phyloP scores from a whole-genome alignment of 2,888 invertebrate species.

The Plagodis pulveraria region DNA sequence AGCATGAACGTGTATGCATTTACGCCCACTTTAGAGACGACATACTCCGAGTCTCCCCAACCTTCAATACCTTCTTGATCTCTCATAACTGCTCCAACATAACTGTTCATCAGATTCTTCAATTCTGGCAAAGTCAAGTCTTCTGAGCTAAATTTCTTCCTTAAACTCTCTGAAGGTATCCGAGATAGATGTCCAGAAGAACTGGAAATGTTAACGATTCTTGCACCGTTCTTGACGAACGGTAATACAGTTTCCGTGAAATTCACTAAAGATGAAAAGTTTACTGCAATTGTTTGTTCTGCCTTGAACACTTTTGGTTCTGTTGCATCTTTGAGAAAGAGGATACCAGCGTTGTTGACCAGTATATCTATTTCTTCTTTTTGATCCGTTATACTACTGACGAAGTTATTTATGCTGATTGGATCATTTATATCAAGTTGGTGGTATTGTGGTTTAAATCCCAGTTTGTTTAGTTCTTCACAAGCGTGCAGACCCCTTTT shows the following conservation, averaged over 20 bases:
- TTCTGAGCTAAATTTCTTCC: conserved; percentile 71
- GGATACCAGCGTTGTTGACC: conserved; percentile 89
- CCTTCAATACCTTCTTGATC: conserved; percentile 59
- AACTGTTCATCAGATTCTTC: conserved; percentile 84
- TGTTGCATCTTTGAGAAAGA: conserved; percentile 66
- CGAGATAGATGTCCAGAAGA: conserved; percentile 86
- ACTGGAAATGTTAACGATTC: conserved; percentile 91
- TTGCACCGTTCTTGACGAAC: conserved; percentile 86
- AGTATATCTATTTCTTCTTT: conserved; percentile 88
- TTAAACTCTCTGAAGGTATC: conserved; percentile 84
- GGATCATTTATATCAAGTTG: conserved; percentile 88
- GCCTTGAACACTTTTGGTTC: conserved; percentile 63
- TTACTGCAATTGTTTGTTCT: conserved; percentile 64
- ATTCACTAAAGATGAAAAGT: conserved; percentile 65
- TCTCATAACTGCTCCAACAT: conserved; percentile 83
- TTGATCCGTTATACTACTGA: conserved; percentile 78
- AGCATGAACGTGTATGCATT: conserved; percentile 89
- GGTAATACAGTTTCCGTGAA: conserved; percentile 87
- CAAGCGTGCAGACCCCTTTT: conserved; percentile 85
- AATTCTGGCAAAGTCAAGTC: conserved; percentile 83
- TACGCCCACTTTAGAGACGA: conserved; percentile 90
- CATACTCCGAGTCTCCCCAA: conserved; percentile 88
- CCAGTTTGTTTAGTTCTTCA: conserved; percentile 77
- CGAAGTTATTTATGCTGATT: conserved; percentile 83
- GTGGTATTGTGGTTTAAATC: conserved; percentile 83